Conservation (phyloP, 1,140 invertebrate genomes). For the Papilio machaon region DNA sequence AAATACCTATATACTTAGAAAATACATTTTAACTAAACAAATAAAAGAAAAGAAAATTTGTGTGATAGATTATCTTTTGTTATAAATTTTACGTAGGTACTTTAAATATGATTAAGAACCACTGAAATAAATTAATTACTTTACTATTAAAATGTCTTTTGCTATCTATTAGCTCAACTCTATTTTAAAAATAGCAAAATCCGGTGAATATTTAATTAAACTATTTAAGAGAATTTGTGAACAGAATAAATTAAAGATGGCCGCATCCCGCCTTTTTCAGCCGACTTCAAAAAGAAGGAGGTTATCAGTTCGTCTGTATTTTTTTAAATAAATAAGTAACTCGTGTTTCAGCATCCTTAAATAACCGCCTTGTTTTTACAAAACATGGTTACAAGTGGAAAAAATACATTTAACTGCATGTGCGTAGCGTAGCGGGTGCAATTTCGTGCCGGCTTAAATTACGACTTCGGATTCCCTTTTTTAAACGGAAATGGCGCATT, state of each 20-base stretch:
- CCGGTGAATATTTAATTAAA: background rate
- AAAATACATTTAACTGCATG: slow-evolving; percentile 60
- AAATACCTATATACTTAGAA: too few relatives aligned
- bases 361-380: slow-evolving; percentile 59
- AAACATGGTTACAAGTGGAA: slow-evolving; percentile 64
- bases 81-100: too few relatives aligned
- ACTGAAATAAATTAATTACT: too few relatives aligned
- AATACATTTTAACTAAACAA: too few relatives aligned
- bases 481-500: slow-evolving; percentile 75
- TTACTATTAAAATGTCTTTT: too few relatives aligned
- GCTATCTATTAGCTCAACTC: too few relatives aligned
- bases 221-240: background rate
- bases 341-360: slow-evolving; percentile 36
- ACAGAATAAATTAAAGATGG: background rate
- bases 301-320: too few relatives aligned
- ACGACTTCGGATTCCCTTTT: slow-evolving; percentile 65
- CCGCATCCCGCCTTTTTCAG: slow-evolving; percentile 2
- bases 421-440: slow-evolving; percentile 64
- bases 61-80: too few relatives aligned
- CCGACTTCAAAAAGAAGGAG: too few relatives aligned
- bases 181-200: too few relatives aligned
- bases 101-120: too few relatives aligned
- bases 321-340: background rate
- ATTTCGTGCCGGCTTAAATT: slow-evolving; percentile 76
- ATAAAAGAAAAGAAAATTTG: too few relatives aligned